These are phyloP conservation scores for Ganaspis sp. DNA, from an alignment of 1,140 invertebrate genomes.

Conservation along the genomic window DNA sequence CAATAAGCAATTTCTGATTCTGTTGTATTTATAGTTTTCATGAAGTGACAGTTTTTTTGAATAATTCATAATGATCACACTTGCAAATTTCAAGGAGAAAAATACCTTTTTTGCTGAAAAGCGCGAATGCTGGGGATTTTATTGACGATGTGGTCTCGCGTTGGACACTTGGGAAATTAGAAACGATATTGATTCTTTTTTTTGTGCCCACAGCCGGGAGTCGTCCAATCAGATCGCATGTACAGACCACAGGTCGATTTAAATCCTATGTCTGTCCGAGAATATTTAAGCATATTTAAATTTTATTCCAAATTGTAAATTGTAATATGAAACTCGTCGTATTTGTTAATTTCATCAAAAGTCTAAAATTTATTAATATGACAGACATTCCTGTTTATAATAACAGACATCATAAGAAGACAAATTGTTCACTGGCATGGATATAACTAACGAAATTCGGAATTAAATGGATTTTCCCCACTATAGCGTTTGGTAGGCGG, in stretches of 20 bases:
- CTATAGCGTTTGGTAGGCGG: no score
- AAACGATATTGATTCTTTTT: constrained; percentile 29
- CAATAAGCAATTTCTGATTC: no score
- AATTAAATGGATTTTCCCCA: no score
- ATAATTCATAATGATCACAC: constrained; percentile 6
- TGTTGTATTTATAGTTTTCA: not conserved
- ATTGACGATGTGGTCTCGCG: constrained; percentile 10
- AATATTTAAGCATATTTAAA: constrained; percentile 1
- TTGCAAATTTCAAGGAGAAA: not conserved
- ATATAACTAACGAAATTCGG: no score
- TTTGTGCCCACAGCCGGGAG: not conserved
- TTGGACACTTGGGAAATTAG: constrained; percentile 30
- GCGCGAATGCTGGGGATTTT: not conserved
- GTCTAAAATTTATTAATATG: not conserved
- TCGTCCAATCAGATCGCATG: not conserved
- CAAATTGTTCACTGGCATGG: no score
- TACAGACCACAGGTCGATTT: constrained; percentile 2
- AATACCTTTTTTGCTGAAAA: not conserved
- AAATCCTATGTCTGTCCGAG: not conserved
- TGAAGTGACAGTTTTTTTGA: not conserved
- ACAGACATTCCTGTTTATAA: no score
- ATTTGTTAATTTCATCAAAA: not conserved
- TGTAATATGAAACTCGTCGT: not conserved
- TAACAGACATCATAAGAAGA: no score
- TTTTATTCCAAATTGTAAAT: not conserved